Evolutionary conservation across 2,113 vertebrate genomes (phyloP), one percentile per base, ranked within the genome.

Genomic region (Misgurnus mizolepis): DNA sequence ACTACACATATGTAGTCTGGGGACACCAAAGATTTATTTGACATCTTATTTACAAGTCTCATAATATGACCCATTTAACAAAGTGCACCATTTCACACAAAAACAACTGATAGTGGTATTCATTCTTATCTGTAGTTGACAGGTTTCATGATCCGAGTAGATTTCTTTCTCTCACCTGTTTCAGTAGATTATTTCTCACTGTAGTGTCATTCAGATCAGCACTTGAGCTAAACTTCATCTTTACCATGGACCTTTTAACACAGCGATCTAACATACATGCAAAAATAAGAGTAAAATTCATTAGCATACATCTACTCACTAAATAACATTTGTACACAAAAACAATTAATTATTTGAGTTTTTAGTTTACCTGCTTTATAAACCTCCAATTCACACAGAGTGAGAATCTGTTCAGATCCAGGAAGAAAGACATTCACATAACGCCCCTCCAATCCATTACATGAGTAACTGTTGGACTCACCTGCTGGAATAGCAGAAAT

Each of bases 391-490:
- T 73, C 71, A 45, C 71, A 73, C 17, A 73, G 53, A 11, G 55
- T 73, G 1, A 73, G 71, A 18, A 60, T 22, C 34, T 1, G n/a
- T 8, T 4, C 7, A 11, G 18, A 34, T 27, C 76, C n/a, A 43
- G 79, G 79, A 73, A 82, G 76, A 40, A 85, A 69, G 67, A 80
- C 55, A 5, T 76, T 86, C 5, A 85, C 8, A 4, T 80, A 86
- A 6, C 45, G 82, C 15, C 85, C 82, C 41, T 12, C 11, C 72
- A 82, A 69, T 8, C 49, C 78, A 12, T 53, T 11, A 3, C 80
- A 86, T 5, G 1, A 2, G 41, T 74, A 79, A 4, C 55, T 50
- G 17, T 17, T 0, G 0, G 77, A 3, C 4, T 0, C 2, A 7
- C 79, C 77, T 12, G 39, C 11, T 61, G 4, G 3, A 2, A 83